Evolutionary conservation across 2,888 invertebrate species (phyloP).

Genomic region (Eustalomyia histrio): DNA sequence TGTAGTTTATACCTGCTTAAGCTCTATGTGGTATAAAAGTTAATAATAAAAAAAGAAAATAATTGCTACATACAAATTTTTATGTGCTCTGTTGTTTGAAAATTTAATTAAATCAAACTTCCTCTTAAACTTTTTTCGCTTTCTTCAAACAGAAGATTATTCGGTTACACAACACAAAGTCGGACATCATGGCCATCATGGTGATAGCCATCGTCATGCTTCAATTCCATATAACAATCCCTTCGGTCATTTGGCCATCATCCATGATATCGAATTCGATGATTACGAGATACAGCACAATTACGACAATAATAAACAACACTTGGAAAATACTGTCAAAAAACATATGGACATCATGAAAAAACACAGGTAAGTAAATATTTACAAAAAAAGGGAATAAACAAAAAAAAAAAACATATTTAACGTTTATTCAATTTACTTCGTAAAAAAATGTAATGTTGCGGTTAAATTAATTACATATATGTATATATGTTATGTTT

Average conservation of each 20-base stretch:
- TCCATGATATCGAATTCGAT: conserved; percentile 76
- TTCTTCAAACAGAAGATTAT: conserved; percentile 39
- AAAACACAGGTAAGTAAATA: conserved; percentile 78
- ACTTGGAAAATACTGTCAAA: conserved; percentile 69
- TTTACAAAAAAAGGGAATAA: neutral
- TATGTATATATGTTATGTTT: too few species aligned
- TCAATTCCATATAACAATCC: conserved; percentile 76
- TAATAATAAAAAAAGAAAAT: too few species aligned
- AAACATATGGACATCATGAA: conserved; percentile 76
- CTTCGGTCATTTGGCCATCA: conserved; percentile 76
- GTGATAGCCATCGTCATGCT: conserved; percentile 72
- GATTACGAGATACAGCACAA: conserved; percentile 76
- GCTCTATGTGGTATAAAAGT: too few species aligned
- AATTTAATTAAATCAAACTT: conserved; percentile 57
- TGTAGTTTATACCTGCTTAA: too few species aligned
- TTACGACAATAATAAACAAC: conserved; percentile 77
- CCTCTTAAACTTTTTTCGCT: conserved; percentile 11
- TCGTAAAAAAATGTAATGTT: neutral
- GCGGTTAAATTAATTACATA: neutral
- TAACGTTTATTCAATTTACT: neutral
- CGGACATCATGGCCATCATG: conserved; percentile 69
- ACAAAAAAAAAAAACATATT: neutral
- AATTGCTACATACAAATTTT: too few species aligned
- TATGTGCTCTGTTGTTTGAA: neutral
- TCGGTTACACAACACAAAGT: conserved; percentile 45